Percentiles rank a stretch among this genome's conserved stretches.
These are phyloP conservation scores for Diaphora mendica DNA, from an alignment of 2,888 invertebrate species.

Conservation along the genomic window DNA sequence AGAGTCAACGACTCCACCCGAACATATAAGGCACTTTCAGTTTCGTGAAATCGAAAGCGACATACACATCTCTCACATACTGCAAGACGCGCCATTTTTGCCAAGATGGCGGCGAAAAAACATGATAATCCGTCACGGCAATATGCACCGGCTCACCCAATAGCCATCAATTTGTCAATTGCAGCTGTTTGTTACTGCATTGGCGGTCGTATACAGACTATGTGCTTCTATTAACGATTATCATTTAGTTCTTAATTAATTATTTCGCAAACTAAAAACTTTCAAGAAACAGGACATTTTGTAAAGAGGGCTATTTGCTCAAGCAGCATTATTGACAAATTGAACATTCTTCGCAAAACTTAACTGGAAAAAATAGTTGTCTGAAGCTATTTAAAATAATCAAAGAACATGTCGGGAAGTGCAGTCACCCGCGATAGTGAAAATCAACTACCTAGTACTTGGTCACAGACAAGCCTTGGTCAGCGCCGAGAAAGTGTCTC, in stretches of 20 bases:
- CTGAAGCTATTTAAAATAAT: conserved; percentile 20
- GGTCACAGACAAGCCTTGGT: conserved; percentile 63
- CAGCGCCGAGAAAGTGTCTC: conserved; percentile 71
- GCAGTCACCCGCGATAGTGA: conserved; percentile 78
- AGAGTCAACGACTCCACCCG: conserved; percentile 84
- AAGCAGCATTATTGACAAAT: neutral
- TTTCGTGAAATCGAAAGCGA: conserved; percentile 84
- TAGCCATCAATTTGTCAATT: conserved; percentile 75
- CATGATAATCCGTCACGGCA: conserved; percentile 76
- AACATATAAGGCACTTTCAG: conserved; percentile 83
- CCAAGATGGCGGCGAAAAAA: conserved; percentile 77
- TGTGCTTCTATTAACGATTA: neutral
- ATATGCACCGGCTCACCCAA: conserved; percentile 63
- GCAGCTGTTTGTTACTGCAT: conserved; percentile 50
- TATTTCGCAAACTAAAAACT: neutral
- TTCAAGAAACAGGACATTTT: neutral
- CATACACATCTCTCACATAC: conserved; percentile 73
- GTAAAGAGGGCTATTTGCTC: neutral
- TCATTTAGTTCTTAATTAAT: neutral
- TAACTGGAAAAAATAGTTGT: conserved; percentile 16
- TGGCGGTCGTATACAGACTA: conserved; percentile 37
- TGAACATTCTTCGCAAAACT: neutral
- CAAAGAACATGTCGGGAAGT: conserved; percentile 48
- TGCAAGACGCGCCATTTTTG: conserved; percentile 74
- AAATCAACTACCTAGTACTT: conserved; percentile 71